Percentiles rank a stretch among this genome's conserved stretches.
Evolutionary conservation across 2,888 invertebrate species (phyloP).

Genomic region (Podabrus alpinus): DNA sequence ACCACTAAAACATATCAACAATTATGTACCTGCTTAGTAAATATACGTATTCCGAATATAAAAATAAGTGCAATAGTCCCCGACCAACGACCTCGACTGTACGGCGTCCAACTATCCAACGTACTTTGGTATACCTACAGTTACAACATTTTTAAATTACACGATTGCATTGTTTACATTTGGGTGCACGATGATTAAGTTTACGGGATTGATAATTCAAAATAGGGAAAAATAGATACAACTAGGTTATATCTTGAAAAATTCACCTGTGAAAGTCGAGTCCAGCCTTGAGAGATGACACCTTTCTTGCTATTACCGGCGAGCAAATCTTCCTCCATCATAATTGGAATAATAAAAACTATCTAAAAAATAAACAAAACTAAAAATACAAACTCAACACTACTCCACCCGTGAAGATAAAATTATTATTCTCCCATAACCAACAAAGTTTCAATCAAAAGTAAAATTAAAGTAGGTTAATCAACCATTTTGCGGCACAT

Average conservation of each 20-base stretch:
- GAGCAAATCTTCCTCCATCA: constrained; percentile 73
- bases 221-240: too few relatives aligned
- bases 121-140: constrained; percentile 78
- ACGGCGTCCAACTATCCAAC: constrained; percentile 86
- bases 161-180: not conserved
- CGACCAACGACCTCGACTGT: constrained; percentile 78
- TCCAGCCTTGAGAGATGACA: constrained; percentile 68
- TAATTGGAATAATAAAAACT: constrained; percentile 9
- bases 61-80: constrained; percentile 71
- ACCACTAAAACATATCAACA: constrained; percentile 57
- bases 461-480: not conserved
- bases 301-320: constrained; percentile 64
- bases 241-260: constrained; percentile 44
- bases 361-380: constrained; percentile 11
- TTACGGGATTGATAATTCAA: too few relatives aligned
- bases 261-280: constrained; percentile 66
- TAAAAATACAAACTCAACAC: not conserved
- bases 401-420: not conserved
- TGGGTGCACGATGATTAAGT: too few relatives aligned
- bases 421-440: not conserved
- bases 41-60: constrained; percentile 79
- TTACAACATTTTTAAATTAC: constrained; percentile 4
- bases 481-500: not conserved
- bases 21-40: constrained; percentile 73
- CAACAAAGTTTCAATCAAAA: not conserved